These are phyloP conservation scores for Trissolcus basalis DNA, from an alignment of 1,140 invertebrate genomes.

Conservation along the genomic window DNA sequence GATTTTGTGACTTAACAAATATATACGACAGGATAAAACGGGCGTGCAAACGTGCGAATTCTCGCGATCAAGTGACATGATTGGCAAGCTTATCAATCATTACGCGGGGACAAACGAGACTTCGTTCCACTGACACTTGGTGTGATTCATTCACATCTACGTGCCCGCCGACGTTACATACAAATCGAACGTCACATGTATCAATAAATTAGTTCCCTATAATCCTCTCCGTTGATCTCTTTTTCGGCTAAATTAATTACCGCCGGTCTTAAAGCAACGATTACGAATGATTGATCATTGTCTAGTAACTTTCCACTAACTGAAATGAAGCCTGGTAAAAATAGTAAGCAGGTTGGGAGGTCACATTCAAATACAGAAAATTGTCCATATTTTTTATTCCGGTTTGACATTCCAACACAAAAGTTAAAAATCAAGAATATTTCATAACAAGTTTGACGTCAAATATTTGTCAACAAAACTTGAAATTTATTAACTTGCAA, in stretches of 20 bases:
- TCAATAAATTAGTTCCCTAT: constrained; percentile 35
- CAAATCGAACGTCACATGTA: constrained; percentile 12
- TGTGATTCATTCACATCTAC: constrained; percentile 24
- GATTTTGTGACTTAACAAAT: no score
- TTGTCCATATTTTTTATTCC: no score
- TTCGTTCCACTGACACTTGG: constrained; percentile 24
- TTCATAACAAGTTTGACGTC: no score
- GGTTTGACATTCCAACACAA: no score
- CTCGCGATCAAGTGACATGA: constrained; percentile 16
- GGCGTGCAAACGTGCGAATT: constrained; percentile 18
- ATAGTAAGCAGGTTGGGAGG: no score
- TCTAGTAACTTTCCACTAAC: constrained; percentile 6
- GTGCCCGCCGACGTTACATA: background rate
- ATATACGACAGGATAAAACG: constrained; percentile 4
- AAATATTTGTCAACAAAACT: no score
- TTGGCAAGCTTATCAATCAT: constrained; percentile 42
- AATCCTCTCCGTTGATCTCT: constrained; percentile 12
- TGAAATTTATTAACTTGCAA: no score
- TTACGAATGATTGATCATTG: constrained; percentile 5
- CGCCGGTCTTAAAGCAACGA: background rate
- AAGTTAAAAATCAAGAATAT: no score
- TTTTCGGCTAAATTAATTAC: constrained; percentile 5
- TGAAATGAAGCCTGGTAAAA: no score
- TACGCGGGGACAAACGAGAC: constrained; percentile 30
- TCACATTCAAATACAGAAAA: no score